Evolutionary conservation across 2,888 invertebrate species (phyloP), one percentile per base, ranked within the genome.

Genomic region (Philaethria dido): DNA sequence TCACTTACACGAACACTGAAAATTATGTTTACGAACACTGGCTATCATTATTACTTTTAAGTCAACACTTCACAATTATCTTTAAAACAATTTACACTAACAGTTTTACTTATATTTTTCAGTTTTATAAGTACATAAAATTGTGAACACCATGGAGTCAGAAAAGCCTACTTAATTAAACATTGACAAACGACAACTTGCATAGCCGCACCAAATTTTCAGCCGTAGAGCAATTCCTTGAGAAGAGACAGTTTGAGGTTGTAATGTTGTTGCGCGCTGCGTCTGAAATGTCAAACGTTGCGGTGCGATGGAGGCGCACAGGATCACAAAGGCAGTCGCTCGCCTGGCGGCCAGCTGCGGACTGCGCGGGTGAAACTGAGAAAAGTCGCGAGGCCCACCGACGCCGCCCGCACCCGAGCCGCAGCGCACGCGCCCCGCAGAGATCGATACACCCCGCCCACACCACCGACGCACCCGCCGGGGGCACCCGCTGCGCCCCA

Each of bases 361-460:
- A 91, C 90, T 89, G 89, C 88, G 89, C 89, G 87, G 83, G 81
- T 73, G 75, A 61, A 70, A 68, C 70, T 62, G 73, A 70, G 73
- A 67, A 68, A 66, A 71, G 69, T 74, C 78, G 84, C 84, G 82
- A 80, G 82, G 83, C 81, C 77, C 74, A 78, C 78, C 74, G 80
- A 74, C 52, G 80, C 80, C 80, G 81, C 81, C 80, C 81, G 80
- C 81, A 70, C 77, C 81, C 79, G 75, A 77, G 78, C 80, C 81
- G 81, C 80, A 72, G 86, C 89, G 90, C 90, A 89, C 84, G 91
- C 91, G 90, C 89, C 88, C 81, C 79, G 80, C 82, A 74, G 81
- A 82, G 89, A 92, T 92, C 92, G 88, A 92, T 92, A 92, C 91
- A 82, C 91, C 90, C 89, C 85, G 83, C 88, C 87, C 89, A 78